Evolutionary conservation across 2,797 vertebrate species (phyloP), one percentile per base, ranked within the genome.

Genomic region (Channallabes apus): DNA sequence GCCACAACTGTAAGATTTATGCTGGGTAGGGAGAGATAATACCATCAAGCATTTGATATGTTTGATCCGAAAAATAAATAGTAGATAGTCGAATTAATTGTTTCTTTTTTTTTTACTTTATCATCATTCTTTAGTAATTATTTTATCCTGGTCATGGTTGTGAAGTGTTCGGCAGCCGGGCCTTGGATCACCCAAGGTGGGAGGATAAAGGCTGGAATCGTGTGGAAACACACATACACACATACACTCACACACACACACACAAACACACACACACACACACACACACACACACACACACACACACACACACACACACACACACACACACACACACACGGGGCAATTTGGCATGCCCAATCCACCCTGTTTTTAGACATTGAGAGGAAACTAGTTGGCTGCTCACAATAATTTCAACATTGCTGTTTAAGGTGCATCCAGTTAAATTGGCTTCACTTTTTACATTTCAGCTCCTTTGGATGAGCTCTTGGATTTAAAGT

Each of bases 21-120:
- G 82, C 80, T 86, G 73, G 38, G 73, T 76, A 85, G 85, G 46
- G 72, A 88, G 77, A 82, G 41, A 85, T 69, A 87, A 86, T 85
- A 83, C 79, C 62, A 18, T 85, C 46, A 29, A 58, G 54, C 86
- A 69, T 58, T 82, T 80, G 56, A 84, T 86, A 80, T 64, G 72
- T 71, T 82, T 79, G 54, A 62, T 76, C 62, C 2, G 3, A 71
- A 38, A 59, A 14, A 38, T 71, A 2, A 38, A 71, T 71, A 29
- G 38, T 46, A 64, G 22, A 64, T 62, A 62, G 35, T 64, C 1
- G 0, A 38, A 64, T 41, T 9, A 77, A 35, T 22, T 80, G 22
- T 59, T 64, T 3, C 1, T 6, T 3, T 64, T 41, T 59, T 2
- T 3, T 35, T n/a, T n/a, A n/a, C n/a, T 41, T 51, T 9, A 46